phyloP scores from a whole-genome alignment of 2,113 vertebrate species.

The Zosterops hypoxanthus region DNA sequence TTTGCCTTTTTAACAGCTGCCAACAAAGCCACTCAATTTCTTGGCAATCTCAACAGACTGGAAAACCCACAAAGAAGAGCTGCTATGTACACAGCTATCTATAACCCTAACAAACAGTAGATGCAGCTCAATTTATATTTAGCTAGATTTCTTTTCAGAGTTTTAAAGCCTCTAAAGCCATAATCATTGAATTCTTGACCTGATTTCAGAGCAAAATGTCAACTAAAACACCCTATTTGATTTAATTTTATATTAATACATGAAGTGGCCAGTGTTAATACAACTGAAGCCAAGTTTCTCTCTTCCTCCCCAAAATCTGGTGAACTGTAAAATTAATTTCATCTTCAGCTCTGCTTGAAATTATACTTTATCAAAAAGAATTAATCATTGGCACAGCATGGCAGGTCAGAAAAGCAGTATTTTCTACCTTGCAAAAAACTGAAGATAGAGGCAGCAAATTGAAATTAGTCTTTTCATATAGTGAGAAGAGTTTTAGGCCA shows the following conservation, averaged over 20 bases:
- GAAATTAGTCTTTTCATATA: background rate
- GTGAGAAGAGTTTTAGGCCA: background rate
- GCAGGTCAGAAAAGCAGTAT: background rate
- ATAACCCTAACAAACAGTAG: background rate
- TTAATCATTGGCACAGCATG: background rate
- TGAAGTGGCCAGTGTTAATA: slow-evolving; percentile 6
- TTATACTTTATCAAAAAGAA: background rate
- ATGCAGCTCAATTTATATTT: background rate
- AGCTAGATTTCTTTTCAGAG: background rate
- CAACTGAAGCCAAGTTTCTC: slow-evolving; percentile 17
- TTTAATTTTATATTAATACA: background rate
- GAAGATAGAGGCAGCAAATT: background rate
- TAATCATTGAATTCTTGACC: background rate
- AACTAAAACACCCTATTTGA: background rate
- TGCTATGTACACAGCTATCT: background rate
- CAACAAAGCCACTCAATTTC: background rate
- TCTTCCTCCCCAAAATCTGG: background rate
- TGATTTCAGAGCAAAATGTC: background rate
- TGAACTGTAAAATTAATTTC: slow-evolving; percentile 46
- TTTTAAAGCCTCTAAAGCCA: background rate
- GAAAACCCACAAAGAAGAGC: background rate
- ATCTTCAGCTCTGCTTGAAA: slow-evolving; percentile 2
- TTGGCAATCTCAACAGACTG: background rate
- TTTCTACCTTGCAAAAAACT: background rate
- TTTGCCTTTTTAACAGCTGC: background rate